Percentiles rank a stretch among this genome's conserved stretches.
phyloP scores from a whole-genome alignment of 2,797 vertebrate genomes.

The Distichodus sexfasciatus region DNA sequence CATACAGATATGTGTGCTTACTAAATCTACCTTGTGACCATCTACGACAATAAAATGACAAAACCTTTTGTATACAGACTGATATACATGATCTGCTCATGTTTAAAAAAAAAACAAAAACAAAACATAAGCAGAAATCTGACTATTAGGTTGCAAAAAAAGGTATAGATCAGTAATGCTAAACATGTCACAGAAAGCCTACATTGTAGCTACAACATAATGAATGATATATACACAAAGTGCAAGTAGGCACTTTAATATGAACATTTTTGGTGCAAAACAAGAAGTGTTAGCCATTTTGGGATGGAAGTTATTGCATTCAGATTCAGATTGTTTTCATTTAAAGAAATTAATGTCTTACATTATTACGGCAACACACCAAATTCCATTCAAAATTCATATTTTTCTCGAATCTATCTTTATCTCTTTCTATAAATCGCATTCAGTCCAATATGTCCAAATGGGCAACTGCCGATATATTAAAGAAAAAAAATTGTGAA shows the following conservation, averaged over 20 bases:
- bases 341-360: too few relatives aligned
- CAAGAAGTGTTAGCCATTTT: slow-evolving; percentile 39
- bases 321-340: too few relatives aligned
- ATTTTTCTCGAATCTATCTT: neutral
- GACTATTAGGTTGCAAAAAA: slow-evolving; percentile 59
- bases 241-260: slow-evolving; percentile 89
- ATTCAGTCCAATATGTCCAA: too few relatives aligned
- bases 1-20: slow-evolving; percentile 1
- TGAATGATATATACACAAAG: slow-evolving; percentile 83
- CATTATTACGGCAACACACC: neutral
- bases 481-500: slow-evolving; percentile 21
- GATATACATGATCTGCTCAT: slow-evolving; percentile 34
- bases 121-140: slow-evolving; percentile 60
- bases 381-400: slow-evolving; percentile 9
- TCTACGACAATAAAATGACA: slow-evolving; percentile 13
- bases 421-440: neutral
- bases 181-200: slow-evolving; percentile 54
- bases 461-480: too few relatives aligned
- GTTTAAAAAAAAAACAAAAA: slow-evolving; percentile 60
- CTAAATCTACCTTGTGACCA: neutral
- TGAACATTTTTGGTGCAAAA: slow-evolving; percentile 72
- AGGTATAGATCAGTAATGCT: slow-evolving; percentile 74
- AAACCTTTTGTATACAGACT: neutral
- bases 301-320: too few relatives aligned
- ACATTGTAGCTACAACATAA: slow-evolving; percentile 55